Evolutionary conservation across 2,888 invertebrate species (phyloP).

Genomic region (Rhogogaster chlorosoma): DNA sequence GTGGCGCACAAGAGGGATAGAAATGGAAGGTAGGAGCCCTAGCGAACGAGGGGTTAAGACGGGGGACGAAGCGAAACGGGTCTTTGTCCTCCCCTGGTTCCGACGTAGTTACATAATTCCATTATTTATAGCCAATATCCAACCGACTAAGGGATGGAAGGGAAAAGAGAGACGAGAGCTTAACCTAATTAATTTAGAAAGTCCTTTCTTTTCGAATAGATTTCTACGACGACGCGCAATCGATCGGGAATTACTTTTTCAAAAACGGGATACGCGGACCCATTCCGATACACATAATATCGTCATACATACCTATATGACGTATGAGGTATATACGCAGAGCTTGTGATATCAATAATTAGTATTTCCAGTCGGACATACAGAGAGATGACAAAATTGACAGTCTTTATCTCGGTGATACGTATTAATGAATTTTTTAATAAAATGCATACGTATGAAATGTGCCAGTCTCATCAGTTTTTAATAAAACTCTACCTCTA

Average conservation of each 20-base stretch:
- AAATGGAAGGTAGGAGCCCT: slow-evolving; percentile 48
- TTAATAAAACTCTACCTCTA: not conserved
- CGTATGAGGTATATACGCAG: not conserved
- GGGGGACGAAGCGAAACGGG: slow-evolving; percentile 61
- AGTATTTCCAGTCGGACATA: not conserved
- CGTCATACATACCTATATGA: not conserved
- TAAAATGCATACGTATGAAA: not conserved
- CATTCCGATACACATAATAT: not conserved
- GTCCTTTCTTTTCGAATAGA: slow-evolving; percentile 51
- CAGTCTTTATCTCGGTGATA: not conserved
- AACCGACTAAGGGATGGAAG: slow-evolving; percentile 56
- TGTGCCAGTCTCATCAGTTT: not conserved
- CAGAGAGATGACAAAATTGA: not conserved
- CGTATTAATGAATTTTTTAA: not conserved
- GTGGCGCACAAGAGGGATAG: slow-evolving; percentile 54
- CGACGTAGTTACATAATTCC: slow-evolving; percentile 69
- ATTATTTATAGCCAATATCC: slow-evolving; percentile 71
- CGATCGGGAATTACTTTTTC: slow-evolving; percentile 15
- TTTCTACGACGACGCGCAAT: slow-evolving; percentile 3
- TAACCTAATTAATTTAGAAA: slow-evolving; percentile 69
- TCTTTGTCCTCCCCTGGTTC: slow-evolving; percentile 62
- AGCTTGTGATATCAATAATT: not conserved
- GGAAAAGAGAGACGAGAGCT: slow-evolving; percentile 63
- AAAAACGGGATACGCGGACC: not conserved
- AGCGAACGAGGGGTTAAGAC: slow-evolving; percentile 44